Evolutionary conservation across 2,888 invertebrate genomes (phyloP), one percentile per base, ranked within the genome.

Genomic region (Rhagonycha lutea): DNA sequence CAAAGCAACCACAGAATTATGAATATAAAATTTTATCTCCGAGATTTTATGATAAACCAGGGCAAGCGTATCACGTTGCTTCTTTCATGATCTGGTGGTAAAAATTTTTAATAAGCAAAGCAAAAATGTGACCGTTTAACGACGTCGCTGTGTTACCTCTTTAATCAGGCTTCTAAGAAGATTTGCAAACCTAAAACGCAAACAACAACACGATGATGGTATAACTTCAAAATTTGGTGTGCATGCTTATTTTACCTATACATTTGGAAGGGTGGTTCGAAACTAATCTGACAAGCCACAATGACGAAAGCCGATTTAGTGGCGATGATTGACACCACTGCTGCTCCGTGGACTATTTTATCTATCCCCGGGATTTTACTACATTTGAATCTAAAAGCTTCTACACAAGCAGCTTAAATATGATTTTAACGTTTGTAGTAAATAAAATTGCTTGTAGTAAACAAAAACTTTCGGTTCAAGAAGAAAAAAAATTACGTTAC

Each of bases 271-370:
- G 84, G 82, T 83, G 81, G 82, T 81, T 81, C 74, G 73, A 65
- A 69, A 76, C 79, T 85, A 85, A 85, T 84, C 85, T 83, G 85
- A 85, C 84, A 83, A 83, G 83, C 83, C 83, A 84, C 84, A 84
- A 84, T 84, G 82, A 82, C 79, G 82, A 84, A 85, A 85, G 84
- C 82, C 83, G 86, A 86, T 86, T 86, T 86, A 78, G 77, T 74
- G 76, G 79, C 80, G 81, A 85, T 86, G 86, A 86, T 86, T 86
- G 86, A 86, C 86, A 85, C 84, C 82, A 75, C 78, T 81, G 83
- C 67, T 72, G 69, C 76, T 72, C 28, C 70, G 69, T 75, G 76
- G 72, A 73, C 76, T 73, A 67, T 76, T 76, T 76, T 75, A 70
- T 75, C 68, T 75, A 68, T 62, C 71, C 72, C 76, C 67, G 12